Conservation (phyloP, 2,888 invertebrate genomes). For the Tolmerus cingulatus region DNA sequence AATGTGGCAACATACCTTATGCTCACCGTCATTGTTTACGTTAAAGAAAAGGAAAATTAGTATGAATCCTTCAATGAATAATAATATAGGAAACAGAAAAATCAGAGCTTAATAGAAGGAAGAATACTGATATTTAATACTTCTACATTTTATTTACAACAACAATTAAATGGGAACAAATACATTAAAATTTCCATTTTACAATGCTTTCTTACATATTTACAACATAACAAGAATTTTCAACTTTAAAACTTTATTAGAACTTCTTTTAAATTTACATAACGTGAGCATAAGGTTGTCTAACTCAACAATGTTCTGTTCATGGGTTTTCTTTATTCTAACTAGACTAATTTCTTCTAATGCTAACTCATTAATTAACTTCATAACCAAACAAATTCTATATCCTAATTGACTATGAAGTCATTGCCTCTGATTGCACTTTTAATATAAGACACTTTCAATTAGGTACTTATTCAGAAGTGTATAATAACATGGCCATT, state of each 20-base stretch:
- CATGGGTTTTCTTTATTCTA: background rate
- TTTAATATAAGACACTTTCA: background rate
- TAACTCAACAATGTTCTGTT: background rate
- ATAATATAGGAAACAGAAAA: background rate
- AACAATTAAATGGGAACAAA: background rate
- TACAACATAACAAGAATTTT: background rate
- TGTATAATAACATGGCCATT: background rate
- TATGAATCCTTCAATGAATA: background rate
- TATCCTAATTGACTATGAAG: background rate
- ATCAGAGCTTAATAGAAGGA: background rate
- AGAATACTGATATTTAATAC: background rate
- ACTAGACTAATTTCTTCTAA: background rate
- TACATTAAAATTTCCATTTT: background rate
- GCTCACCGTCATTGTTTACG: conserved; percentile 54
- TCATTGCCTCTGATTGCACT: background rate
- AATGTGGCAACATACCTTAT: conserved; percentile 60
- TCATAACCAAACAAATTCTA: background rate
- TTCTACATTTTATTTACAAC: conserved; percentile 22
- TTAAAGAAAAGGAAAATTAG: background rate
- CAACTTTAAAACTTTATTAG: background rate
- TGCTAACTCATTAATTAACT: background rate
- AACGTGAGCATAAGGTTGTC: conserved; percentile 47
- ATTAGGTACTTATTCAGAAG: background rate
- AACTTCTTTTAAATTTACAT: background rate
- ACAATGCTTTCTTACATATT: background rate